Evolutionary conservation across 2,888 invertebrate species (phyloP).

Genomic region (Heteromurus nitidus): DNA sequence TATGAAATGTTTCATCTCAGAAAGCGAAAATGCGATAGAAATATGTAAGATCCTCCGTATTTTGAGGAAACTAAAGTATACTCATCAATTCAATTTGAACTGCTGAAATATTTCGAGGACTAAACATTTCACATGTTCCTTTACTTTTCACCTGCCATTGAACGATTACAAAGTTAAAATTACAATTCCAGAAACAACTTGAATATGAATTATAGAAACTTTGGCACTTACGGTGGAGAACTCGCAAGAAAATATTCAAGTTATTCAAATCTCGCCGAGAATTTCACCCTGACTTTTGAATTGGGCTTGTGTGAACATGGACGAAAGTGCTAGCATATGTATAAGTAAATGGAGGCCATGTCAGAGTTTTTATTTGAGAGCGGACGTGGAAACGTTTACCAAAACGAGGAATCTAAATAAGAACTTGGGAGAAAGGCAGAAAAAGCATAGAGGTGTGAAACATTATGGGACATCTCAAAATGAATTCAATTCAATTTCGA

Average conservation of each 20-base stretch:
- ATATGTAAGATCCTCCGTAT: no score
- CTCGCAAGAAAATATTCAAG: background rate
- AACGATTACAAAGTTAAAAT: constrained; percentile 1
- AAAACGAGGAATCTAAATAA: background rate
- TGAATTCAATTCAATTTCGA: constrained; percentile 74
- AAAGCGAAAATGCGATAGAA: no score
- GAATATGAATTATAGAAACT: constrained; percentile 25
- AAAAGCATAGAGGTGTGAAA: constrained; percentile 27
- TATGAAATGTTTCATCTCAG: no score
- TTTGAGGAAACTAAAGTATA: no score
- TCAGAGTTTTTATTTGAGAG: background rate
- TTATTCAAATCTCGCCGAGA: constrained; percentile 21
- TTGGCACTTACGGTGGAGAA: background rate
- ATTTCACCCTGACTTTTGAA: background rate
- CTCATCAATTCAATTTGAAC: no score
- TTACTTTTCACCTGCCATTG: background rate
- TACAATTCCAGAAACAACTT: background rate
- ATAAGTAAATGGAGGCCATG: background rate
- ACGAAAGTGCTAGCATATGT: no score
- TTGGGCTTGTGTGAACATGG: background rate
- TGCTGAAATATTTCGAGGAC: no score
- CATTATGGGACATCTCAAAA: constrained; percentile 71
- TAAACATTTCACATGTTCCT: no score
- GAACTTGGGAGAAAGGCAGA: constrained; percentile 19
- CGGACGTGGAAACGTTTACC: background rate